Evolutionary conservation across 2,797 vertebrate genomes (phyloP), one percentile per base, ranked within the genome.

Genomic region (Pseudochromis fuscus): DNA sequence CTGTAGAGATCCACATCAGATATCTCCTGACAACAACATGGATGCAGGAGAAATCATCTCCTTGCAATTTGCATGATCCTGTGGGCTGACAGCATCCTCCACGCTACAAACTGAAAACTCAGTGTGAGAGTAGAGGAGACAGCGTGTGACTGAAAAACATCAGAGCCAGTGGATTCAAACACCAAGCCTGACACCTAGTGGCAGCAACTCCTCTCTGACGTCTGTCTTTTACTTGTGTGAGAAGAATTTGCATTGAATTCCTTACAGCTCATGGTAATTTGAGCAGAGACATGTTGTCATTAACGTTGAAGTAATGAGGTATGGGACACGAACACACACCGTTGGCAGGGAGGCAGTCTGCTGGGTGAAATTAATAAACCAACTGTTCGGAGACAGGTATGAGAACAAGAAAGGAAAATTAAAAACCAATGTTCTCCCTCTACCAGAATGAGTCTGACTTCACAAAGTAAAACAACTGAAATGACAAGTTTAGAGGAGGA

Each of bases 101-200:
- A 38, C 12, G 16, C 37, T 38, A 38, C 9, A 38, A 4, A 8
- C 42, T 21, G 42, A 45, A 21, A 45, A 2, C 19, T 44, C 42
- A 3, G 7, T 21, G 19, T 45, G 42, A 9, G 42, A 4, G 21
- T 21, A 45, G n/a, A n/a, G n/a, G n/a, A 30, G 8, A 21, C 3
- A 38, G 3, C 37, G 12, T 45, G 3, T 45, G 11, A 45, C 23
- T 9, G 10, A 5, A 45, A 45, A 45, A 45, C 19, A 4, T 53
- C 23, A 45, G 13, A 4, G 4, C 24, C 6, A 45, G 48, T 42
- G 16, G 3, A 72, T 57, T 56, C 21, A 63, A 40, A 60, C 23
- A 55, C 37, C 33, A 62, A 74, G 75, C 7, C 85, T 90, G 90
- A 86, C 87, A 77, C 68, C 90, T 87, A 66, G 75, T 83, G 87